Conservation (phyloP, 2,888 invertebrate genomes). For the Anodontia alba region DNA sequence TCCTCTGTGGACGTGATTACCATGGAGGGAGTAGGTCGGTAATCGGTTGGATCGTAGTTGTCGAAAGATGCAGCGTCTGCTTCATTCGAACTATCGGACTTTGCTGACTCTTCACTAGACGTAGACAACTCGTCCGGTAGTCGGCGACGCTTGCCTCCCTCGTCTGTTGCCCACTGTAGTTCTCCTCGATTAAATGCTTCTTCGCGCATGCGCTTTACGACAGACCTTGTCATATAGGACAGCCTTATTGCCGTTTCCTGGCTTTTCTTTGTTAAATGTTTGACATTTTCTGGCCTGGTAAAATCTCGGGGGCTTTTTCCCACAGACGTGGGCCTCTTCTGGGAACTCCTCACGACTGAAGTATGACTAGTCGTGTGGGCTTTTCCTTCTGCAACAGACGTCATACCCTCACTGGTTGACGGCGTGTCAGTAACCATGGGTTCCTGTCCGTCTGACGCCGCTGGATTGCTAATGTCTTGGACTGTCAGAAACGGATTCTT, state of each 20-base stretch:
- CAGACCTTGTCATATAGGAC: neutral
- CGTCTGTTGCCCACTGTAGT: neutral
- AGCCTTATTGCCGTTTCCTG: neutral
- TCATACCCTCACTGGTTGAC: too few species aligned
- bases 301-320: neutral
- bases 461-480: too few species aligned
- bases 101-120: neutral
- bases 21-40: neutral
- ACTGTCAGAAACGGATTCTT: too few species aligned
- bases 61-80: neutral
- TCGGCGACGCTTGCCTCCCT: neutral
- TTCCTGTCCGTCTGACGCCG: too few species aligned
- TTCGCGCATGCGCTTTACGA: neutral
- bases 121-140: neutral
- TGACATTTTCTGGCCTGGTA: neutral
- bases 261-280: neutral
- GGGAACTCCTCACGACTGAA: too few species aligned
- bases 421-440: neutral
- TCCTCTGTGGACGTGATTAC: neutral
- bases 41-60: neutral
- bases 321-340: neutral
- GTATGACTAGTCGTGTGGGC: neutral
- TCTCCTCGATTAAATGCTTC: neutral
- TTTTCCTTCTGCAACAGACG: neutral
- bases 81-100: neutral